These are phyloP conservation scores for Hypocryptadius cinnamomeus DNA, from an alignment of 2,113 vertebrate genomes.

Conservation along the genomic window DNA sequence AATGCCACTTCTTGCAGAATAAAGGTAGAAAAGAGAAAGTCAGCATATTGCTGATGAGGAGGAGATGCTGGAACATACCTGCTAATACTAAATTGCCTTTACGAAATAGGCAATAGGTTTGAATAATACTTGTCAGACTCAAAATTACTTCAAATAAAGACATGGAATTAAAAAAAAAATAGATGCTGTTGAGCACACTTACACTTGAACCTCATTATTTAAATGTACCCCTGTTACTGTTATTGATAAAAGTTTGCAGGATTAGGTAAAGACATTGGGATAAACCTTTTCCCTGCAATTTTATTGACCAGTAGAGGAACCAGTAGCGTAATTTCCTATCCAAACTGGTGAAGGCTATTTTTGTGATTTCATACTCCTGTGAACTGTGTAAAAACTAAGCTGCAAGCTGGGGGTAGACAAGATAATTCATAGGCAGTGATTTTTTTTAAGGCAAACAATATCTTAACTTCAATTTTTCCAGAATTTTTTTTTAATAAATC, in stretches of 20 bases:
- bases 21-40: neutral
- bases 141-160: neutral
- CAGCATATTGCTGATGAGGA: neutral
- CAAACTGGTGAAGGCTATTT: neutral
- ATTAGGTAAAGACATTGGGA: neutral
- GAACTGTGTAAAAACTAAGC: neutral
- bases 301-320: neutral
- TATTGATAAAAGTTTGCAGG: neutral
- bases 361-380: neutral
- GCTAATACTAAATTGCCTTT: neutral
- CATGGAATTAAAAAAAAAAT: neutral
- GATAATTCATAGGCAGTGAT: neutral
- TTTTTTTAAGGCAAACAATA: neutral
- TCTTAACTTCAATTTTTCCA: neutral
- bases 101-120: neutral
- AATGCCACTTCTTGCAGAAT: neutral
- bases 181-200: neutral
- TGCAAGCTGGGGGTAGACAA: neutral
- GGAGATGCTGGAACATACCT: neutral
- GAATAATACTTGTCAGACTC: neutral
- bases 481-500: neutral
- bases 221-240: neutral
- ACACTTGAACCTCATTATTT: neutral
- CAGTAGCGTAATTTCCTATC: neutral
- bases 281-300: neutral